phyloP scores from a whole-genome alignment of 2,888 invertebrate genomes.

The Monoplex corrugatus region DNA sequence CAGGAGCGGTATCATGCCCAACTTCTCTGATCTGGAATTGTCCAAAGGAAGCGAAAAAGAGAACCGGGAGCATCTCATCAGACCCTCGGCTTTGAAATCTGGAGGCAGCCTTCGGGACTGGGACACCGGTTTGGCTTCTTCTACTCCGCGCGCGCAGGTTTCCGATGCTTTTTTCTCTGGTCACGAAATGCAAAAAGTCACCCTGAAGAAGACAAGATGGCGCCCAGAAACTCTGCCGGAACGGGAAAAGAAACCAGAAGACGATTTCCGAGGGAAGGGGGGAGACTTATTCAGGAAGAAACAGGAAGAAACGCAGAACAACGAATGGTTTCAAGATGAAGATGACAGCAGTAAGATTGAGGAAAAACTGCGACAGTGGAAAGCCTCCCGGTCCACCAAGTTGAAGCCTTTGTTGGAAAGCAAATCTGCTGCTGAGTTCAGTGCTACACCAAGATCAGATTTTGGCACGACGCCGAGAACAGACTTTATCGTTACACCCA shows the following conservation, averaged over 20 bases:
- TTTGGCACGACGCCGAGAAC: too few relatives aligned
- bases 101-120: neutral
- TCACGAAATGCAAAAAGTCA: neutral
- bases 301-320: neutral
- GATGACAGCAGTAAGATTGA: neutral
- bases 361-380: neutral
- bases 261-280: neutral
- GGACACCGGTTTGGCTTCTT: neutral
- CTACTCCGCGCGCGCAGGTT: neutral
- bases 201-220: neutral
- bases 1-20: neutral
- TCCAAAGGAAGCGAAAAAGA: neutral
- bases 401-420: slow-evolving; percentile 12
- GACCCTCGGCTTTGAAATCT: slow-evolving; percentile 12
- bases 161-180: neutral
- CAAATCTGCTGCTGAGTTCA: slow-evolving; percentile 23
- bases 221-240: neutral
- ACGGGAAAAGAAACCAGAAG: neutral
- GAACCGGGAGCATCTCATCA: neutral
- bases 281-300: too few relatives aligned
- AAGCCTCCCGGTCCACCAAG: neutral
- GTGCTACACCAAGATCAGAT: neutral
- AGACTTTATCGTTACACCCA: neutral
- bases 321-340: neutral
- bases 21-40: slow-evolving; percentile 4